Evolutionary conservation across 2,888 invertebrate species (phyloP).

Genomic region (Villa cingulata): DNA sequence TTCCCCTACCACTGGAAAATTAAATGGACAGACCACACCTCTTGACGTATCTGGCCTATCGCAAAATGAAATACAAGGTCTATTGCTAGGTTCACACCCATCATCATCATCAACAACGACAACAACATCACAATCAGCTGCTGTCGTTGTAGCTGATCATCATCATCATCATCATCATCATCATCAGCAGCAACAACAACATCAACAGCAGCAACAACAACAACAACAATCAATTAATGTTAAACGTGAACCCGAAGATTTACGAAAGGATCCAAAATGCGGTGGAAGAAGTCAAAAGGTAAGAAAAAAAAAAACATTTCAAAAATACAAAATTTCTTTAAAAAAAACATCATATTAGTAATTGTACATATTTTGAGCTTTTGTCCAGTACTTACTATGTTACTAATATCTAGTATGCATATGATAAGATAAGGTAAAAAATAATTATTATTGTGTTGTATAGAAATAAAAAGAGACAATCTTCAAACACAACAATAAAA

Average conservation of each 20-base stretch:
- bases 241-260: slow-evolving; percentile 37
- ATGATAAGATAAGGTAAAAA: too few species aligned
- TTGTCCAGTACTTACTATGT: too few species aligned
- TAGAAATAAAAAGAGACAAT: too few species aligned
- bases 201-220: slow-evolving; percentile 15
- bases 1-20: slow-evolving; percentile 31
- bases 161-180: slow-evolving; percentile 26
- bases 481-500: too few species aligned
- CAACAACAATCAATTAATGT: slow-evolving; percentile 30
- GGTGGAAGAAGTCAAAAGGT: slow-evolving; percentile 34
- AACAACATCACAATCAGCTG: slow-evolving; percentile 14
- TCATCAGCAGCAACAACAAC: slow-evolving; percentile 20
- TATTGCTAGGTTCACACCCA: slow-evolving; percentile 38
- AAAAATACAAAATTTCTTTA: too few species aligned
- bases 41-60: slow-evolving; percentile 38
- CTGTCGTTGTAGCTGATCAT: slow-evolving; percentile 19
- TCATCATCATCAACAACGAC: slow-evolving; percentile 26
- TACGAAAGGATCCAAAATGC: slow-evolving; percentile 37
- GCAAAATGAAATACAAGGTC: slow-evolving; percentile 39
- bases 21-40: slow-evolving; percentile 39
- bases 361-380: too few species aligned
- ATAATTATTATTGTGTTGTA: too few species aligned
- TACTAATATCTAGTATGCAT: too few species aligned
- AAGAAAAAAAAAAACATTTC: slow-evolving; percentile 16
- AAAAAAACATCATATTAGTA: too few species aligned